Conservation (phyloP, 2,113 vertebrate genomes). For the Dolichotis patagonum region DNA sequence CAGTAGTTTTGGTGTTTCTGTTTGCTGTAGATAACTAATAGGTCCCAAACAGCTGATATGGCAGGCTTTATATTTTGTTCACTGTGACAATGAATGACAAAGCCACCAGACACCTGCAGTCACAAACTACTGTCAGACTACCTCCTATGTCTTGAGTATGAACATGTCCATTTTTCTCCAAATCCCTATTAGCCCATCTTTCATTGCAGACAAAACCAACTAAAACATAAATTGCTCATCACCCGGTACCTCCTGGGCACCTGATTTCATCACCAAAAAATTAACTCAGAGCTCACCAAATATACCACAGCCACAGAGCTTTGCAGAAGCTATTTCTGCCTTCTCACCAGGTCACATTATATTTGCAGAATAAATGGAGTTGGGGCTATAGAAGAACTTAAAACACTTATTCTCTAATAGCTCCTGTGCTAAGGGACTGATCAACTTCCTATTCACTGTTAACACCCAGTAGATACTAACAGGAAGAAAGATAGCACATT, state of each 20-base stretch:
- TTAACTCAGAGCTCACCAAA: background rate
- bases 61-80: background rate
- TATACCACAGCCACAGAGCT: background rate
- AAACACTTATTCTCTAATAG: background rate
- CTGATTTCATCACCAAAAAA: background rate
- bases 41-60: background rate
- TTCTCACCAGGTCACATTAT: background rate
- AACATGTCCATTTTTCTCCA: background rate
- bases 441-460: background rate
- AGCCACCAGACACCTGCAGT: background rate
- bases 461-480: background rate
- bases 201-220: background rate
- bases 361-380: background rate
- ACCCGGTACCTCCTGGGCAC: background rate
- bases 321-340: background rate
- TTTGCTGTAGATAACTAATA: background rate
- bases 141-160: background rate
- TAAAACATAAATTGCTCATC: background rate
- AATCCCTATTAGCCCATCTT: background rate
- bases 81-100: background rate
- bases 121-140: background rate
- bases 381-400: background rate
- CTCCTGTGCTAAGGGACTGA: background rate
- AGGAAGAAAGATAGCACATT: background rate
- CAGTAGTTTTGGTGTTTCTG: background rate